A percentile compares a stretch with the other conserved stretches of the same genome.
phyloP scores from a whole-genome alignment of 2,888 invertebrate genomes.

The Busseola fusca region DNA sequence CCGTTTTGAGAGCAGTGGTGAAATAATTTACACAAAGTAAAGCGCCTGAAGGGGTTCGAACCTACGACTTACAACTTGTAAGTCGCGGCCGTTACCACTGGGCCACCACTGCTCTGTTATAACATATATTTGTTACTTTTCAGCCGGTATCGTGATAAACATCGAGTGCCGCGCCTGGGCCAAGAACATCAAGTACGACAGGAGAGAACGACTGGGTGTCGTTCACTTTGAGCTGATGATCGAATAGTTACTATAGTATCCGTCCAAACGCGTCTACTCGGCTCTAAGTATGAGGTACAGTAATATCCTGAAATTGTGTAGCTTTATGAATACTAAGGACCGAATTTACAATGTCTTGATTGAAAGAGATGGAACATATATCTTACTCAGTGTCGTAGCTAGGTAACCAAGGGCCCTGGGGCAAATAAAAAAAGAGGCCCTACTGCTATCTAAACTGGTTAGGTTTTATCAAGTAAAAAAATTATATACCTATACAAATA shows the following conservation, averaged over 20 bases:
- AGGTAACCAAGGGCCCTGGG: too few relatives aligned
- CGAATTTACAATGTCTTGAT: not conserved
- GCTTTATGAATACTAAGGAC: not conserved
- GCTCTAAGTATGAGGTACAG: not conserved
- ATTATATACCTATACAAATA: too few relatives aligned
- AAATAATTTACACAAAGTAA: too few relatives aligned
- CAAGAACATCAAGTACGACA: constrained; percentile 92
- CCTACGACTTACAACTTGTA: too few relatives aligned
- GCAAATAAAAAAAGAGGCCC: too few relatives aligned
- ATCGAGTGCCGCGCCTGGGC: constrained; percentile 97
- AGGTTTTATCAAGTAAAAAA: too few relatives aligned
- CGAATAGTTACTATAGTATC: constrained; percentile 74
- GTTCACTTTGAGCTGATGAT: constrained; percentile 90
- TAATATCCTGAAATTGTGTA: constrained; percentile 18
- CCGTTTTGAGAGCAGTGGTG: too few relatives aligned
- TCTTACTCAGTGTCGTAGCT: too few relatives aligned
- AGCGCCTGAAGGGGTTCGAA: too few relatives aligned
- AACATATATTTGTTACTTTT: constrained; percentile 57
- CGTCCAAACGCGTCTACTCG: constrained; percentile 41
- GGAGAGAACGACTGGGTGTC: constrained; percentile 90
- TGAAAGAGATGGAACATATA: not conserved
- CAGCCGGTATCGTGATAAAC: constrained; percentile 90
- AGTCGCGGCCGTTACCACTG: too few relatives aligned
- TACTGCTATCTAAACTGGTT: too few relatives aligned
- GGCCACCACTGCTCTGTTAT: too few relatives aligned